Evolutionary conservation across 2,113 vertebrate species (phyloP).

Genomic region (Mixornis gularis): DNA sequence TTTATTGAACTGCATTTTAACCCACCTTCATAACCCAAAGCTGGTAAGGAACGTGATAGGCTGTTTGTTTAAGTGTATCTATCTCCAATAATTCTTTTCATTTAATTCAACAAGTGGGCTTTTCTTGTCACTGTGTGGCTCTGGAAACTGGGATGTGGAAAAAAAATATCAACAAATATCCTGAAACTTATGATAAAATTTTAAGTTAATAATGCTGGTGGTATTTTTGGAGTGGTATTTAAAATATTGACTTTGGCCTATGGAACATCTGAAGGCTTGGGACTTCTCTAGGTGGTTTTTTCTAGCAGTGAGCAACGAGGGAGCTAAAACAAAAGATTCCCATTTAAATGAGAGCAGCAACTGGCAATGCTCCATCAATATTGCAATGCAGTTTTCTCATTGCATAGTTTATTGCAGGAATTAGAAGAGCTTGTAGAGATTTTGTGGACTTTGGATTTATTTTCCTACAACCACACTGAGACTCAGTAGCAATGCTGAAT

Average conservation of each 20-base stretch:
- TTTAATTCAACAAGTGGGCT: not conserved
- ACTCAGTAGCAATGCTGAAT: not conserved
- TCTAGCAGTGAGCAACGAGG: not conserved
- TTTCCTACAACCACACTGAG: not conserved
- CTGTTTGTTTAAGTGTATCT: not conserved
- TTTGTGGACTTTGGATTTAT: not conserved
- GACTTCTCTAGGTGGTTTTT: not conserved
- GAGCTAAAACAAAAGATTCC: not conserved
- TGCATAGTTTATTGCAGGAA: not conserved
- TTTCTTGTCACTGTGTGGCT: not conserved
- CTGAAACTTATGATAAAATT: not conserved
- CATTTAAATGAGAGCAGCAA: not conserved
- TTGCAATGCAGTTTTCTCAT: not conserved
- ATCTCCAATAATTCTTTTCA: not conserved
- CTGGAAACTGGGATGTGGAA: not conserved
- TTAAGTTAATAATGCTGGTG: not conserved
- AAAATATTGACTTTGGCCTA: not conserved
- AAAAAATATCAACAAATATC: not conserved
- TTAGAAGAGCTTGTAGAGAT: not conserved
- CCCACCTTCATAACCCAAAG: not conserved
- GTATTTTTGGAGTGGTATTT: not conserved
- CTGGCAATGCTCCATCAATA: not conserved
- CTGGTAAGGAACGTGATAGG: not conserved
- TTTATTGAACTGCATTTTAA: not conserved
- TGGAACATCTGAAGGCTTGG: not conserved